A percentile compares a stretch with the other conserved stretches of the same genome.
These are phyloP conservation scores for Phyllotreta striolata DNA, from an alignment of 2,888 invertebrate genomes.

Conservation along the genomic window DNA sequence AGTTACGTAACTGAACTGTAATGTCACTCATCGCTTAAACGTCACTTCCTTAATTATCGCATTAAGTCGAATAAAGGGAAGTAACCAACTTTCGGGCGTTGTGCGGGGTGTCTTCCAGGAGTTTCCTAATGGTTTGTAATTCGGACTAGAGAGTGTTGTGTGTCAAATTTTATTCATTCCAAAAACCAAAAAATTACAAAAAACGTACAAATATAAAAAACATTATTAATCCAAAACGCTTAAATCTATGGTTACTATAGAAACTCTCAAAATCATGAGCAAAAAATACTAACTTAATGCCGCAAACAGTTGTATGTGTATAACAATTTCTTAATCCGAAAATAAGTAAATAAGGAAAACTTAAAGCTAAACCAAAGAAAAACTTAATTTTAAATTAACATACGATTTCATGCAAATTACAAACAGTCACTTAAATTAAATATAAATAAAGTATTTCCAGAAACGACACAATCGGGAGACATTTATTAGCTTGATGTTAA, in stretches of 20 bases:
- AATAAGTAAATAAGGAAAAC: conserved; percentile 33
- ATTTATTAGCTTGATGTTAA: conserved; percentile 22
- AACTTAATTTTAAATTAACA: conserved; percentile 45
- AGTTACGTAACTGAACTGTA: conserved; percentile 60
- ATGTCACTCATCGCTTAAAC: conserved; percentile 62
- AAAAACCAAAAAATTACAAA: conserved; percentile 36
- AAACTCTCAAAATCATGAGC: conserved; percentile 30
- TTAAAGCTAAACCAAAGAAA: conserved; percentile 38
- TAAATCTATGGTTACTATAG: conserved; percentile 35
- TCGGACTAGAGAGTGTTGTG: not conserved
- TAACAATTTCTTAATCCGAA: conserved; percentile 49
- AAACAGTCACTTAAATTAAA: conserved; percentile 36
- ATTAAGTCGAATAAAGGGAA: conserved; percentile 51
- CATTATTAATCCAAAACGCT: conserved; percentile 35
- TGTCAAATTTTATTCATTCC: conserved; percentile 32
- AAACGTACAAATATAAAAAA: conserved; percentile 32
- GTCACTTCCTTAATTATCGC: conserved; percentile 61
- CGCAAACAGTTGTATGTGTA: conserved; percentile 59
- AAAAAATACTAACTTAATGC: conserved; percentile 39
- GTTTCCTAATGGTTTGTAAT: conserved; percentile 1
- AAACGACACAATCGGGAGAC: conserved; percentile 35
- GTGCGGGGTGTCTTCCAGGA: conserved; percentile 16
- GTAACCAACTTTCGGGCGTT: conserved; percentile 13
- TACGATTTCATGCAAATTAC: conserved; percentile 39
- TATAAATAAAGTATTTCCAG: conserved; percentile 41